Conservation (phyloP, 2,113 vertebrate species). For the Oncorhynchus masou region DNA sequence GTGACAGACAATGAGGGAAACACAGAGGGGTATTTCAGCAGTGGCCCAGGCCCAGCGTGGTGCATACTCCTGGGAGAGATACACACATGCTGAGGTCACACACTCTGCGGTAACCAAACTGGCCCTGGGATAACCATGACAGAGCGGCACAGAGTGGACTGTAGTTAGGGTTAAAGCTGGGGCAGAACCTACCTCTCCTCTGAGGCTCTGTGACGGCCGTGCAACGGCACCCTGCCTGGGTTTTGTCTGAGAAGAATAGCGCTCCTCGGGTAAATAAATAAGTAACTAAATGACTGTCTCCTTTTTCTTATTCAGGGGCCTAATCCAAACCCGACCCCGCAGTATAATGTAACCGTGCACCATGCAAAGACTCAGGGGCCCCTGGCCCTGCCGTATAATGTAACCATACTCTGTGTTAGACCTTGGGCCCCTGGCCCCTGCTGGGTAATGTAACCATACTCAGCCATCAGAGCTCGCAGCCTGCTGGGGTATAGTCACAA, state of each 20-base stretch:
- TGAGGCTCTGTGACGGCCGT: conserved; percentile 49
- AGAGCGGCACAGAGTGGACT: conserved; percentile 51
- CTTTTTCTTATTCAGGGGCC: conserved; percentile 75
- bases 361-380: conserved; percentile 16
- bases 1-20: conserved; percentile 64
- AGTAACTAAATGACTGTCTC: conserved; percentile 73
- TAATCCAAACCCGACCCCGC: conserved; percentile 65
- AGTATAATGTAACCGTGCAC: conserved; percentile 49
- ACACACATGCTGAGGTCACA: conserved; percentile 74
- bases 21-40: conserved; percentile 62
- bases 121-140: conserved; percentile 59
- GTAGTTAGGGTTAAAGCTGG: conserved; percentile 73
- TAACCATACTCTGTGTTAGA: conserved; percentile 44
- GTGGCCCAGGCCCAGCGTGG: conserved; percentile 66
- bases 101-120: conserved; percentile 63
- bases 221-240: conserved; percentile 62
- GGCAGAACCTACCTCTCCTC: conserved; percentile 54
- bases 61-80: conserved; percentile 62
- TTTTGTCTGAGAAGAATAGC: conserved; percentile 69
- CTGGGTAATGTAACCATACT: conserved; percentile 2
- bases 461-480: too few species aligned
- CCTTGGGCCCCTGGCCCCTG: conserved; percentile 28
- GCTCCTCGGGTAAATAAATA: conserved; percentile 70
- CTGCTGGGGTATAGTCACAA: conserved; percentile 38
- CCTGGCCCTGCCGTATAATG: conserved; percentile 53